Base-by-base conservation (phyloP, 2,797 vertebrate genomes). In the Neosilurus mollespiculum region DNA sequence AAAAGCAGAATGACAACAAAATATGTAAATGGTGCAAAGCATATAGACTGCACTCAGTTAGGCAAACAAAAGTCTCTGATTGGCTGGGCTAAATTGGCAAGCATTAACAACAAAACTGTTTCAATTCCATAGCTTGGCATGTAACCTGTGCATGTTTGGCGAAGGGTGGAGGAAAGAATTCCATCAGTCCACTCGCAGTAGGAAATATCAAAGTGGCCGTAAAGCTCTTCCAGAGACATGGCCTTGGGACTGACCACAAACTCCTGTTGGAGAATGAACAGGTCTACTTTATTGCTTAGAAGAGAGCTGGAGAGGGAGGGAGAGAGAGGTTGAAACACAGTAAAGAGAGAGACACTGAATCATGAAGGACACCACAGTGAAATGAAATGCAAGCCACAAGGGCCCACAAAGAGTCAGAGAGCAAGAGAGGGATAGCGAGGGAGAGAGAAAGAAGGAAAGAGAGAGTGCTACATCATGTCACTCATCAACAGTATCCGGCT, bases 191-290 rank as follows among this genome's bases (percentile, higher is more conserved):
- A 80, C 9, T 87, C 37, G 53, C 61, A 43, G 81, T 54, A 20
- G 34, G 49, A 37, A 6, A 70, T 83, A 65, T 85, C 84, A 83
- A 82, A 86, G 43, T 64, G 34, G 70, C 53, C 73, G 64, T 73
- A 84, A 67, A 87, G 67, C 73, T 86, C 82, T 69, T 61, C 81
- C 67, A 85, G 59, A 66, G 85, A 78, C 75, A 54, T 20, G 14
- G 59, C 80, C 64, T 86, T 79, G 65, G 80, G 84, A 72, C 64
- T 84, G 81, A 88, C 76, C 77, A 78, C 84, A 84, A 66, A 83
- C 78, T 72, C 79, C 53, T 87, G 82, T 49, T 81, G 51, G 81
- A 49, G 79, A 81, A 69, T 53, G 78, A 65, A 54, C 49, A 69
- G 69, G 53, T 64, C 79, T 79, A 26, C 9, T 82, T 78, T 65